These are phyloP conservation scores for Odobenus rosmarus DNA, from an alignment of 2,113 vertebrate species.

Conservation along the genomic window DNA sequence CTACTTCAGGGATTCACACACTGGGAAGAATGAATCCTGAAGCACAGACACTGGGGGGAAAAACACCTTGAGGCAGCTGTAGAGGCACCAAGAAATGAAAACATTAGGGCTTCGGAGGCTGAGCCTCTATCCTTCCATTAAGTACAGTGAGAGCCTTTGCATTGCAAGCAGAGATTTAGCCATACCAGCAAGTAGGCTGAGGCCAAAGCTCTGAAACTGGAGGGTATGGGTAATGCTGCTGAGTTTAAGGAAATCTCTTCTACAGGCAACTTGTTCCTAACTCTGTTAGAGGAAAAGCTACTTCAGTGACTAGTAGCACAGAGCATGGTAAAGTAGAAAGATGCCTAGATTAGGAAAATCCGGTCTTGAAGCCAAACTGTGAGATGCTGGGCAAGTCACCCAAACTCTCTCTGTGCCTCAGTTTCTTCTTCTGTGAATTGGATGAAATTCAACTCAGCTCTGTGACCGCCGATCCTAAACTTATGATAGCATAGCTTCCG, in stretches of 20 bases:
- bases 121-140: neutral
- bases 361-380: neutral
- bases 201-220: neutral
- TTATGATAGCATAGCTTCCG: neutral
- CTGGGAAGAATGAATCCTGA: neutral
- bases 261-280: neutral
- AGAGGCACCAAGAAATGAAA: neutral
- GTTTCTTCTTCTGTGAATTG: conserved; percentile 5
- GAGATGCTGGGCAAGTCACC: neutral
- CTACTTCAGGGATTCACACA: conserved; percentile 22
- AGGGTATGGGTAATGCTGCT: neutral
- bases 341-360: neutral
- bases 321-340: neutral
- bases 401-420: neutral
- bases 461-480: neutral
- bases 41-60: neutral
- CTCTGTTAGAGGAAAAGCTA: neutral
- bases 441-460: neutral
- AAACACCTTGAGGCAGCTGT: neutral
- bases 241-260: conserved; percentile 18
- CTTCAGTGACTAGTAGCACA: neutral
- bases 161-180: neutral
- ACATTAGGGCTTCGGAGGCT: neutral
- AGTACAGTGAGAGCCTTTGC: neutral
- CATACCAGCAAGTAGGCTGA: neutral